Percentiles rank a stretch among this genome's conserved stretches.
These are phyloP conservation scores for Oophaga pumilio DNA, from an alignment of 2,113 vertebrate species.

Conservation along the genomic window DNA sequence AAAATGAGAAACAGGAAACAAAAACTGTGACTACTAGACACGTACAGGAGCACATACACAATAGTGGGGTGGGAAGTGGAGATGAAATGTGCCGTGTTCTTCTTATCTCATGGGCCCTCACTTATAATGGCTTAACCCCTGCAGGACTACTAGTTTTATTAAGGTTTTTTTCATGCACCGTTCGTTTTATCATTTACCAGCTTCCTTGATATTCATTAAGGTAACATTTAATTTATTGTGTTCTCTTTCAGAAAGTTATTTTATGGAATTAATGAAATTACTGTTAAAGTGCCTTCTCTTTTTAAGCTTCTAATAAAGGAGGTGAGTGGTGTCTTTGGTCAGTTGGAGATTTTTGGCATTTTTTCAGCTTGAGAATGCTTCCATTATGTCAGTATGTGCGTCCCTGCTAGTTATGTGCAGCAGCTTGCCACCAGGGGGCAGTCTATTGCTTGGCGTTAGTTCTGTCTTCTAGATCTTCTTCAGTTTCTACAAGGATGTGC, in stretches of 20 bases:
- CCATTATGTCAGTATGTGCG: background rate
- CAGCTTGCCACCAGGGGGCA: background rate
- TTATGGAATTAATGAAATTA: slow-evolving; percentile 96
- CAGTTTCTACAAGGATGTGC: no score
- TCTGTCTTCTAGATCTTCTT: no score
- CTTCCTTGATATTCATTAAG: background rate
- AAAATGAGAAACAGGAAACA: no score
- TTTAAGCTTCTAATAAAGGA: slow-evolving; percentile 99
- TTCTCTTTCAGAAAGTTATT: slow-evolving; percentile 81
- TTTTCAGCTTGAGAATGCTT: background rate
- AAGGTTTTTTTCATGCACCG: no score
- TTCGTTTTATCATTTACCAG: no score
- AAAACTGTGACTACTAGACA: no score
- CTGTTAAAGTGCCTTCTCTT: slow-evolving; percentile 99
- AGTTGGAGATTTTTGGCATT: background rate
- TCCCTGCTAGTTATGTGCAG: background rate
- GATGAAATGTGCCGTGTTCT: no score
- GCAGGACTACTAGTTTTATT: no score
- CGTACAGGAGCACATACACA: no score
- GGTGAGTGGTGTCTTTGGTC: slow-evolving; percentile 71
- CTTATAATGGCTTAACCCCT: no score
- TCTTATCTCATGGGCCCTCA: no score
- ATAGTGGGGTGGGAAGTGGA: no score
- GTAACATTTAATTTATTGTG: background rate
- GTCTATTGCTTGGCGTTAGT: background rate